Evolutionary conservation across 2,113 vertebrate genomes (phyloP).

Genomic region (Notothenia coriiceps): DNA sequence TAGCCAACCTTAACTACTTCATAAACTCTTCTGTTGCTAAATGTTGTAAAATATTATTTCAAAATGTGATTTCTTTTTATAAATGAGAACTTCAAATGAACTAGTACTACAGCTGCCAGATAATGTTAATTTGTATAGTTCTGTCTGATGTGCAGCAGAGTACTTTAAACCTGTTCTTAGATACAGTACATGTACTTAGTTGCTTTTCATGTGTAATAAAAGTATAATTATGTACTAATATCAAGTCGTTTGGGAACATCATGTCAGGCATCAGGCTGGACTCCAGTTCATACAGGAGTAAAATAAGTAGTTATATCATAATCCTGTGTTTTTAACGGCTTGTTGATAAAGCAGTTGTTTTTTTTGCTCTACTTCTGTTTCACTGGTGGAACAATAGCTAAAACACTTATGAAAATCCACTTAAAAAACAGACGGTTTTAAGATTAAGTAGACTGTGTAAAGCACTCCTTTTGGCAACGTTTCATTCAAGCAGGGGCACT

Average conservation of each 20-base stretch:
- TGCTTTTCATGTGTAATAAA: background rate
- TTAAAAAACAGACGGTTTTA: background rate
- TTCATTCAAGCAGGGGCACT: background rate
- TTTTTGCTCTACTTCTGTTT: background rate
- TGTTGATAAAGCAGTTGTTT: background rate
- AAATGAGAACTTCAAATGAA: too few species aligned
- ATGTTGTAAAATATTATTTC: background rate
- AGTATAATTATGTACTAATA: background rate
- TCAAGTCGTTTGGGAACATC: background rate
- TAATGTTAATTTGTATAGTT: background rate
- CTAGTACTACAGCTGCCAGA: background rate
- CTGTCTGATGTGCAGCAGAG: background rate
- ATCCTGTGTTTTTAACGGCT: background rate
- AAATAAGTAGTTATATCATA: background rate
- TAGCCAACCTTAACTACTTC: background rate
- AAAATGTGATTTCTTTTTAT: background rate
- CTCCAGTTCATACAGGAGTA: background rate
- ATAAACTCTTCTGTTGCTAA: background rate
- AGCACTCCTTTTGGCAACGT: background rate
- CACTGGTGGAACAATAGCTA: background rate
- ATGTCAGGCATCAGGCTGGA: background rate
- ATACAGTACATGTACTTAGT: background rate
- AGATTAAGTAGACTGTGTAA: background rate
- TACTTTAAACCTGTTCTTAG: background rate
- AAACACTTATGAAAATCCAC: background rate